These are phyloP conservation scores for Drosophila kanapiae DNA, from an alignment of 1,140 invertebrate genomes.

Conservation along the genomic window DNA sequence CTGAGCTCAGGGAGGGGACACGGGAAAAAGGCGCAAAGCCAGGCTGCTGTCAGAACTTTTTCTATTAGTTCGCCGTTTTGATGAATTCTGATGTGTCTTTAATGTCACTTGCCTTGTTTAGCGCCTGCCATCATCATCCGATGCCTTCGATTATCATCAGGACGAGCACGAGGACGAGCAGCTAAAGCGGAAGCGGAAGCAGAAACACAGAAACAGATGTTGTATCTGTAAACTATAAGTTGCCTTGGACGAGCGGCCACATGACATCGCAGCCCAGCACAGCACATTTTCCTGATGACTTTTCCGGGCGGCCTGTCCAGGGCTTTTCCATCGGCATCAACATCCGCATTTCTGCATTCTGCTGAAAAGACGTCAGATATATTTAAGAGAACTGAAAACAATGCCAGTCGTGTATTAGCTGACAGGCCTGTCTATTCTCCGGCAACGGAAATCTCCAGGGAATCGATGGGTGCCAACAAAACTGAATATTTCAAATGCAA, in stretches of 20 bases:
- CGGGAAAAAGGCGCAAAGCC: neutral
- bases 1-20: neutral
- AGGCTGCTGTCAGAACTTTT: slow-evolving; percentile 66
- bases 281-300: slow-evolving; percentile 62
- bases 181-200: neutral
- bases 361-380: neutral
- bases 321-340: slow-evolving; percentile 20
- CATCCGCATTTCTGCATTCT: slow-evolving; percentile 18
- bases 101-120: slow-evolving; percentile 62
- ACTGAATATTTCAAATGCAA: neutral
- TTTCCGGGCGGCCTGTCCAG: slow-evolving; percentile 19
- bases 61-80: slow-evolving; percentile 72
- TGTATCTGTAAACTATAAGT: slow-evolving; percentile 50
- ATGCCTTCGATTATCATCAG: slow-evolving; percentile 58
- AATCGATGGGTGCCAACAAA: neutral
- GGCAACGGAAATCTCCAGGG: neutral
- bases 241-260: slow-evolving; percentile 11
- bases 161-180: slow-evolving; percentile 1
- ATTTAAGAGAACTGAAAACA: slow-evolving; percentile 11
- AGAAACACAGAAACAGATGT: slow-evolving; percentile 51
- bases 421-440: neutral
- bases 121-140: slow-evolving; percentile 5
- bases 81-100: slow-evolving; percentile 81
- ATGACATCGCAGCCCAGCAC: neutral
- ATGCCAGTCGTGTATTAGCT: neutral